Base-by-base conservation (phyloP, 1,140 invertebrate genomes). In the Listronotus oregonensis region DNA sequence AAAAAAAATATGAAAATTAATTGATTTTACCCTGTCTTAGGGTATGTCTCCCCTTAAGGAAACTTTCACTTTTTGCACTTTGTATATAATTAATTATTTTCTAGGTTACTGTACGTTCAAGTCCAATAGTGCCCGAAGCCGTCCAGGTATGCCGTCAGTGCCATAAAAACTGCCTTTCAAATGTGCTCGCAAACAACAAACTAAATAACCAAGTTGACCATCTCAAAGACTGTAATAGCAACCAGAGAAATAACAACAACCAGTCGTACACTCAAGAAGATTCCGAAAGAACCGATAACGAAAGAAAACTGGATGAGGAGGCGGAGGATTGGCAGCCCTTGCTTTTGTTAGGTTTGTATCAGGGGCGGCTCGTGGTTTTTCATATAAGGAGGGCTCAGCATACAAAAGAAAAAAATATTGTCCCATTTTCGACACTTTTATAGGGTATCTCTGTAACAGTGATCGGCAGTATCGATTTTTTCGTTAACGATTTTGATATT, bases 91-190 rank as follows among this genome's bases (percentile, higher is more conserved):
- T n/a, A n/a, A n/a, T n/a, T n/a, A n/a, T n/a, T 51, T 49, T 58
- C 21, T 46, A 89, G 87, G 86, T 88, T 56, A 89, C 87, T 15
- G 87, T 89, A 40, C 81, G 86, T 72, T 88, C 87, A 15, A 88
- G 87, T 76, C 86, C 86, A 58, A 77, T 85, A 70, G 82, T 86
- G 56, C 82, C 85, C 67, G 86, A 87, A 80, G 84, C 84, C 59
- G 68, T 79, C 70, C 82, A 86, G 39, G 86, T 90, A 9, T 90
- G 88, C 77, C 83, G 86, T 65, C 86, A 89, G 72, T 90, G 88
- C 75, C 88, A 89, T 71, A 89, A 87, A 79, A 89, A 87, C 70
- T 90, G 88, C 78, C 80, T 86, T 74, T 80, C 83, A 39, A 83
- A 81, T 66, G 66, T 66, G 40, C 40, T 61, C 9, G 57, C 40